Conservation (phyloP, 2,888 invertebrate genomes). For the Xestia sexstrigata region DNA sequence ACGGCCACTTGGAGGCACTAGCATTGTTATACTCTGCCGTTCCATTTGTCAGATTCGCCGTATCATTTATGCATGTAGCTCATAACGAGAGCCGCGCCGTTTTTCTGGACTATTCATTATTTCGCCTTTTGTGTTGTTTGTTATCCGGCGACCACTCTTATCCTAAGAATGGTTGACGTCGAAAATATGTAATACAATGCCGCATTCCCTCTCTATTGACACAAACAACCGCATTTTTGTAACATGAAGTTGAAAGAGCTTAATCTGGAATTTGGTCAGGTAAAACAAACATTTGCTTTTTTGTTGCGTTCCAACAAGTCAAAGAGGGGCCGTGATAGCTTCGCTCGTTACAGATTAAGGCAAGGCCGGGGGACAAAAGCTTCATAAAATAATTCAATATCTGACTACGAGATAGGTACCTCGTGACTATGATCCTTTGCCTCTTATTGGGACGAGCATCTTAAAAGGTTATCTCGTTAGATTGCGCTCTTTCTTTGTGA, state of each 20-base stretch:
- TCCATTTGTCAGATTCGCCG: constrained; percentile 90
- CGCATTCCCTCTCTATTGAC: constrained; percentile 80
- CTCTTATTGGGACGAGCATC: constrained; percentile 35
- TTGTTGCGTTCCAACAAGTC: constrained; percentile 76
- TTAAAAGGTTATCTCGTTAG: constrained; percentile 27
- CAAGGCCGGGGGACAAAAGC: constrained; percentile 8
- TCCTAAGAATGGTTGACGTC: constrained; percentile 79
- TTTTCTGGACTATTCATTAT: constrained; percentile 90
- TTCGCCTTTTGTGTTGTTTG: constrained; percentile 87
- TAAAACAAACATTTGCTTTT: constrained; percentile 82
- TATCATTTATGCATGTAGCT: constrained; percentile 90
- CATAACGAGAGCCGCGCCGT: constrained; percentile 87
- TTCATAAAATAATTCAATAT: constrained; percentile 45
- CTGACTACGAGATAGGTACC: neutral
- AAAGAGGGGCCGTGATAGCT: constrained; percentile 59
- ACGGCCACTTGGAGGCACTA: constrained; percentile 89
- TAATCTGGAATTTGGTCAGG: constrained; percentile 86
- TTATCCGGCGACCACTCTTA: constrained; percentile 81
- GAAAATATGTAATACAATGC: constrained; percentile 82
- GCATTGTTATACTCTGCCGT: constrained; percentile 90
- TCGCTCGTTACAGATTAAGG: constrained; percentile 30
- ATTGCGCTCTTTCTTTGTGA: constrained; percentile 10
- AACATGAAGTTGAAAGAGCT: constrained; percentile 83
- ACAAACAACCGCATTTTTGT: constrained; percentile 84
- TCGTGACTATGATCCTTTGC: constrained; percentile 12